Conservation (phyloP, 2,888 invertebrate genomes). For the Gryllus longicercus region DNA sequence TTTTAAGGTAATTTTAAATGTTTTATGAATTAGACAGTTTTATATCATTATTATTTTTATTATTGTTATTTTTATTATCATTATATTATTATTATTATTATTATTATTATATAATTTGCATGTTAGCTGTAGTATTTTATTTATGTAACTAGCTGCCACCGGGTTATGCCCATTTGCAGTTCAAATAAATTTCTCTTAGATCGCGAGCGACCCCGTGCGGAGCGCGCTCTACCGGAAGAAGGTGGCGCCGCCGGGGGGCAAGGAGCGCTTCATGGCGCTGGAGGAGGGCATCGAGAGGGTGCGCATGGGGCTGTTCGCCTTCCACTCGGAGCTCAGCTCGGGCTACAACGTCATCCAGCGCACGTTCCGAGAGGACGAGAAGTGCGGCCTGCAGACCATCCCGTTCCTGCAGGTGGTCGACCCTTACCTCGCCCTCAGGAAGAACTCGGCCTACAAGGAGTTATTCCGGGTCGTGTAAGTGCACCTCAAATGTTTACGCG, state of each 20-base stretch:
- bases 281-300: background rate
- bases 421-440: slow-evolving; percentile 61
- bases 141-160: too few species aligned
- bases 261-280: slow-evolving; percentile 22
- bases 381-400: slow-evolving; percentile 67
- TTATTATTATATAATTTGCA: too few species aligned
- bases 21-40: too few species aligned
- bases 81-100: too few species aligned
- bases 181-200: background rate
- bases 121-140: too few species aligned
- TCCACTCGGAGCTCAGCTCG: slow-evolving; percentile 63
- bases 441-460: slow-evolving; percentile 60
- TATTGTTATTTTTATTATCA: too few species aligned
- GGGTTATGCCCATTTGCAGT: too few species aligned
- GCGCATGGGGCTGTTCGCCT: slow-evolving; percentile 57
- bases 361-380: slow-evolving; percentile 65
- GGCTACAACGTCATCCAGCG: slow-evolving; percentile 65
- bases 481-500: too few species aligned
- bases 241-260: slow-evolving; percentile 1
- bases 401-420: slow-evolving; percentile 44
- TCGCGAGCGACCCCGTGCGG: slow-evolving; percentile 24
- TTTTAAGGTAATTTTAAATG: too few species aligned
- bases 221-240: slow-evolving; percentile 24
- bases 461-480: slow-evolving; percentile 61
- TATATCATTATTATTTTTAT: too few species aligned